phyloP scores from a whole-genome alignment of 1,140 invertebrate genomes.

The Mycetomoellerius zeteki region DNA sequence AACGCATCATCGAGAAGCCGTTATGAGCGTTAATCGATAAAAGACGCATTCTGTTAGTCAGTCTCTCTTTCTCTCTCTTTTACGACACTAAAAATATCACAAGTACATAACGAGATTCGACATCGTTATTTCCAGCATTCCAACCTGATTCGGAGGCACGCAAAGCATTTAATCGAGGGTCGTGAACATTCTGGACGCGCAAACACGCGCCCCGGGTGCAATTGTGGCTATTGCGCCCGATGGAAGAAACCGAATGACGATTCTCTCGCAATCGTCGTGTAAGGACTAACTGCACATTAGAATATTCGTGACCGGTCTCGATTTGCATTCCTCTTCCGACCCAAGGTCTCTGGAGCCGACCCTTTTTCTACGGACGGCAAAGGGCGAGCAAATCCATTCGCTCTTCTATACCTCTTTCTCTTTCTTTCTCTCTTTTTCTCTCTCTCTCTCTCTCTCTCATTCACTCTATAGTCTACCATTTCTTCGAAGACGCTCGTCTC shows the following conservation, averaged over 20 bases:
- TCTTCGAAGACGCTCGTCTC: conserved; percentile 66
- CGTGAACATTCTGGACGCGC: conserved; percentile 30
- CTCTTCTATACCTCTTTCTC: conserved; percentile 25
- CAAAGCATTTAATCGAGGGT: conserved; percentile 24
- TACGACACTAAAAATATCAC: conserved; percentile 30
- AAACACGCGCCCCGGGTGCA: conserved; percentile 39
- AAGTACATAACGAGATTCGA: conserved; percentile 43
- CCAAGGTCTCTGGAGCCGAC: conserved; percentile 66
- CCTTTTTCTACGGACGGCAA: conserved; percentile 58
- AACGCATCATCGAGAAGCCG: background rate
- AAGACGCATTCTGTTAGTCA: conserved; percentile 21
- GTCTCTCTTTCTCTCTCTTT: too few species aligned
- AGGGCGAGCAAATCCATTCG: conserved; percentile 61
- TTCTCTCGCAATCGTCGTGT: conserved; percentile 50
- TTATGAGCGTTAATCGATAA: conserved; percentile 11
- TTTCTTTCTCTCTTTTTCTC: background rate
- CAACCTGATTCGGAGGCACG: conserved; percentile 23
- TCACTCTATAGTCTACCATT: conserved; percentile 51
- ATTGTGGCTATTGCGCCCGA: conserved; percentile 58
- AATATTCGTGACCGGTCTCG: conserved; percentile 77
- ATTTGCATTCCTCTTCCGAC: conserved; percentile 74
- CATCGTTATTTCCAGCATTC: conserved; percentile 37
- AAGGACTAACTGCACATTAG: conserved; percentile 74
- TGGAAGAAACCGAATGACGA: conserved; percentile 61
- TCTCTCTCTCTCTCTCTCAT: background rate